Conservation (phyloP, 2,888 invertebrate genomes). For the Sphaerophoria taeniata region DNA sequence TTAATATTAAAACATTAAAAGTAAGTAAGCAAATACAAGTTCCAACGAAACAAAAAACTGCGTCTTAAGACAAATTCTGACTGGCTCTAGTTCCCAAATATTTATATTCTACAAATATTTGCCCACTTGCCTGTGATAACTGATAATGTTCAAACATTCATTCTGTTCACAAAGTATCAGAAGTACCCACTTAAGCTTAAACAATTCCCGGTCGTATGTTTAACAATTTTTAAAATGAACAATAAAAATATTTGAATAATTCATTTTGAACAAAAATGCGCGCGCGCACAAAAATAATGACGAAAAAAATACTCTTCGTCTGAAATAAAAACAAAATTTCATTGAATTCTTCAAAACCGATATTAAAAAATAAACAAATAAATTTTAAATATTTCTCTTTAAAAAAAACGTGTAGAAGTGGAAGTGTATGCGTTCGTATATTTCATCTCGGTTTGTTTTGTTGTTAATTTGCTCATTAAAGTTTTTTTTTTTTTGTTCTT, state of each 20-base stretch:
- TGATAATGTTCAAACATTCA: no score
- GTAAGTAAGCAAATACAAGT: no score
- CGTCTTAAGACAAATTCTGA: no score
- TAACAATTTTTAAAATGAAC: background rate
- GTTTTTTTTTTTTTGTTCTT: background rate
- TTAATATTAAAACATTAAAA: no score
- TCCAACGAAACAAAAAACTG: no score
- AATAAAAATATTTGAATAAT: conserved; percentile 51
- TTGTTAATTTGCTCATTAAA: conserved; percentile 35
- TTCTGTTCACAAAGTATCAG: background rate
- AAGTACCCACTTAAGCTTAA: background rate
- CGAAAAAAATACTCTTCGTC: background rate
- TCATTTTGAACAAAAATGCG: conserved; percentile 12
- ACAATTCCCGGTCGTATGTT: background rate
- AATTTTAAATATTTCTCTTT: conserved; percentile 70
- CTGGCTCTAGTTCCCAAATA: no score
- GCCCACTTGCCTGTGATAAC: no score
- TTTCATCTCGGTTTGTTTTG: conserved; percentile 42
- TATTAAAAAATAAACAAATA: conserved; percentile 69
- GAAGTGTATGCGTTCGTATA: background rate
- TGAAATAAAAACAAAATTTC: conserved; percentile 30
- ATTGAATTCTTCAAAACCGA: conserved; percentile 55
- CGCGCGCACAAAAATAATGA: conserved; percentile 18
- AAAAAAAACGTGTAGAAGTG: conserved; percentile 34
- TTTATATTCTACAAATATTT: no score